Conservation (phyloP, 2,797 vertebrate genomes). For the Yasuhikotakia modesta region DNA sequence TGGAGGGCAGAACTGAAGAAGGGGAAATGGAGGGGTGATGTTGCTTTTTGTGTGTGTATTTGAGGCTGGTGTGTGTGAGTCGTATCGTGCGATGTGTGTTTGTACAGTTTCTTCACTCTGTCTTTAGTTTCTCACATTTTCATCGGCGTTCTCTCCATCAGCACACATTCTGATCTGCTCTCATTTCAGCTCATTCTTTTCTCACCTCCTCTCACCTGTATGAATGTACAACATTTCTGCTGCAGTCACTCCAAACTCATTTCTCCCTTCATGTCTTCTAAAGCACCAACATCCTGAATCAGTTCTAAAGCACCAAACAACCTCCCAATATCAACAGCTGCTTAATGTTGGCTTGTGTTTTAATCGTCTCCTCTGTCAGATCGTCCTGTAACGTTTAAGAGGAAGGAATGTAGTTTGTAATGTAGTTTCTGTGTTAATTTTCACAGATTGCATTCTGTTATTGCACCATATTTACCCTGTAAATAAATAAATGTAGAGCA, state of each 20-base stretch:
- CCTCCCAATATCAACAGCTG: background rate
- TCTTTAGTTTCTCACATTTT: conserved; percentile 29
- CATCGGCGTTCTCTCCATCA: conserved; percentile 1
- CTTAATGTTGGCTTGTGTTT: background rate
- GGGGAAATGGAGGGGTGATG: conserved; percentile 20
- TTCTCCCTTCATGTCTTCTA: background rate
- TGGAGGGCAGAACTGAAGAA: conserved; percentile 44
- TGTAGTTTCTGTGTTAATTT: background rate
- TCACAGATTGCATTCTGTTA: background rate
- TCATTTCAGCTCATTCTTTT: background rate
- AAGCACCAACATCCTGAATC: no score
- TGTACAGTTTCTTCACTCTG: conserved; percentile 27
- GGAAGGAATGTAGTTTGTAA: background rate
- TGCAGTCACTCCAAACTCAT: background rate
- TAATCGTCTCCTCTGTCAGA: background rate
- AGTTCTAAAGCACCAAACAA: background rate
- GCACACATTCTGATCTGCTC: conserved; percentile 8
- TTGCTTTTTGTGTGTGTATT: conserved; percentile 20
- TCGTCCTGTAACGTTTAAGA: background rate
- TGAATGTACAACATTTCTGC: background rate
- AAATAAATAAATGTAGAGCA: background rate
- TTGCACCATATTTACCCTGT: background rate
- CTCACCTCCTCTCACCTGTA: conserved; percentile 3
- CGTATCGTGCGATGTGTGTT: background rate
- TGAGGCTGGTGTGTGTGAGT: conserved; percentile 29